Base-by-base conservation (phyloP, 2,113 vertebrate species). In the Suncus etruscus region DNA sequence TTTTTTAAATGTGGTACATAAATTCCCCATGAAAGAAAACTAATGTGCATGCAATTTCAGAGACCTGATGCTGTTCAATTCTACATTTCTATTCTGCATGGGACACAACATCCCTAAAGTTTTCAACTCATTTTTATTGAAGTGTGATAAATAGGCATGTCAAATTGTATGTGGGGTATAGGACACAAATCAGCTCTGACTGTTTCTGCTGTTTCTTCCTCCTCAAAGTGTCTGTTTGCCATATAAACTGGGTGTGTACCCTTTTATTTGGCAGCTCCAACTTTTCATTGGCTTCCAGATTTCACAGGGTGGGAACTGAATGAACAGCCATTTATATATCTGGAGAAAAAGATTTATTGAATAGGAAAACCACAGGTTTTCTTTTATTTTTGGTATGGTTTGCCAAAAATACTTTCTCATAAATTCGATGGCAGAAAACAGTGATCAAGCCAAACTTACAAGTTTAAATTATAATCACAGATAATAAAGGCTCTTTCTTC, bases 381-480 rank as follows among this genome's bases (percentile, higher is more conserved):
- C 6, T 86, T 83, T 74, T n/a, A 2, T 66, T 87, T 69, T 29
- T 69, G 22, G 18, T 78, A 15, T 68, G 45, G 81, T 61, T 70
- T 86, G 0, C 39, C 45, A 48, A 75, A 70, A 25, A 75, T 0
- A 31, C 48, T 72, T 91, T 91, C 51, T 48, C 47, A 1, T 77
- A 76, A 83, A 91, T 45, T 79, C 69, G 88, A 11, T 6, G 76
- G 48, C 7, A 86, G 81, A 11, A 47, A 69, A 29, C 2, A 85
- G 16, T 63, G 22, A 76, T 51, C 39, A 4, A 22, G n/a, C 1
- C 73, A 84, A 93, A 89, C 8, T 69, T 78, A 7, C 3, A 1
- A 81, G 8, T 74, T 63, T 77, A 91, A 95, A 88, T 87, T 76
- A 51, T 1, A 73, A 63, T 86, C 95, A 51, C 63, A 77, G 8